Base-by-base conservation (phyloP, 1,140 invertebrate genomes). In the Drosophila bipectinata region DNA sequence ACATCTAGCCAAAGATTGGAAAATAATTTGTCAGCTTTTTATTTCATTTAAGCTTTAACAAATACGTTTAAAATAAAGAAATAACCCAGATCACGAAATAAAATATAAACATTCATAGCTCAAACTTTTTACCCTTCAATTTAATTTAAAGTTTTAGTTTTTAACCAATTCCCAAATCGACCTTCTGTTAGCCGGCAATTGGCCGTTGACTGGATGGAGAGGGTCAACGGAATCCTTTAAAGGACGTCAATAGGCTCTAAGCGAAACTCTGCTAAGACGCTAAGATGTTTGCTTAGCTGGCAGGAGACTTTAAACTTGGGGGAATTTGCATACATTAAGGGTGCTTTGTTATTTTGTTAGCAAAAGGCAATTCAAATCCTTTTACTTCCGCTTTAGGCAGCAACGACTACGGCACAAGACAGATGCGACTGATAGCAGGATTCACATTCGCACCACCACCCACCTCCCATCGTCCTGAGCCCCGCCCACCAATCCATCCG, bases 341-440 rank as follows among this genome's bases (percentile, higher is more conserved):
- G 57, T 84, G 81, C 77, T 80, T 84, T 85, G 67, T 84, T 62
- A 62, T 52, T 69, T 69, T 57, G 66, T 49, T 69, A 52, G 66
- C 68, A 53, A 54, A 79, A 79, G 77, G 81, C 82, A 77, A 85
- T 85, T 85, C 82, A 87, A 85, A 85, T 82, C 82, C 82, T 87
- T 85, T 85, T 85, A 85, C 82, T 85, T 85, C 82, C 82, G 82
- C 82, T 81, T 75, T 66, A 87, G 72, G 75, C 83, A 80, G 71
- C 66, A 67, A 75, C 74, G 64, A 61, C 41, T 48, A 67, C 53
- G 61, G 58, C 14, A 51, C 37, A 60, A 80, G 66, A 75, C 82
- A 87, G 82, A 88, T 87, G 83, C 75, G 69, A 60, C 83, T 88
- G 83, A 87, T 87, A 87, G 78, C 83, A 72, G 69, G 64, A 87